Percentiles rank a stretch among this genome's conserved stretches.
Evolutionary conservation across 2,888 invertebrate species (phyloP).

Genomic region (Micoletzkya japonica): DNA sequence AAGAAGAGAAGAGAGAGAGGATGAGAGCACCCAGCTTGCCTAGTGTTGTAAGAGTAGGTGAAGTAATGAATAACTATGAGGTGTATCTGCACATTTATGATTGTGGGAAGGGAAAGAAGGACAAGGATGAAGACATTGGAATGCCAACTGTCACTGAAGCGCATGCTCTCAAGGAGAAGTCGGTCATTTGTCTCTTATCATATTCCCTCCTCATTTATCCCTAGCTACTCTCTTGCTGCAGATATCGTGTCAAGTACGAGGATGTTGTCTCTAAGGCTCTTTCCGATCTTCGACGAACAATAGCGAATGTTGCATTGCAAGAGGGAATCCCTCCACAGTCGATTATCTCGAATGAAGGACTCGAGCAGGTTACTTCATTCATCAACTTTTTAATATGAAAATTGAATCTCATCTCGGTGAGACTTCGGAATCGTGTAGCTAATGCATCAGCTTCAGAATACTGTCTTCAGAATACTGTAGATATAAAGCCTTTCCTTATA

Average conservation of each 20-base stretch:
- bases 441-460: too few relatives aligned
- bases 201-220: not conserved
- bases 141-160: conserved; percentile 55
- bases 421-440: too few relatives aligned
- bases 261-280: conserved; percentile 51
- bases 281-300: conserved; percentile 37
- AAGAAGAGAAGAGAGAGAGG: too few relatives aligned
- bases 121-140: conserved; percentile 33
- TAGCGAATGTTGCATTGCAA: conserved; percentile 40
- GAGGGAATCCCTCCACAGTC: conserved; percentile 39
- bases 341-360: conserved; percentile 49
- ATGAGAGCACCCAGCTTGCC: not conserved
- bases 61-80: conserved; percentile 23
- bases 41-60: not conserved
- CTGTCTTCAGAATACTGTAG: too few relatives aligned
- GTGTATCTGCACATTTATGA: conserved; percentile 47
- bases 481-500: too few relatives aligned
- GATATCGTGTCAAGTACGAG: conserved; percentile 50
- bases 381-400: too few relatives aligned
- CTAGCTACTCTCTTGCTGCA: too few relatives aligned
- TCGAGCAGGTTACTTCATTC: conserved; percentile 59
- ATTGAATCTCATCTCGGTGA: too few relatives aligned
- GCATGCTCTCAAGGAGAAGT: conserved; percentile 55
- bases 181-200: not conserved
- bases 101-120: conserved; percentile 34